Percentiles rank a stretch among this genome's conserved stretches.
phyloP scores from a whole-genome alignment of 2,888 invertebrate genomes.

The Acrocyrtus sp. region DNA sequence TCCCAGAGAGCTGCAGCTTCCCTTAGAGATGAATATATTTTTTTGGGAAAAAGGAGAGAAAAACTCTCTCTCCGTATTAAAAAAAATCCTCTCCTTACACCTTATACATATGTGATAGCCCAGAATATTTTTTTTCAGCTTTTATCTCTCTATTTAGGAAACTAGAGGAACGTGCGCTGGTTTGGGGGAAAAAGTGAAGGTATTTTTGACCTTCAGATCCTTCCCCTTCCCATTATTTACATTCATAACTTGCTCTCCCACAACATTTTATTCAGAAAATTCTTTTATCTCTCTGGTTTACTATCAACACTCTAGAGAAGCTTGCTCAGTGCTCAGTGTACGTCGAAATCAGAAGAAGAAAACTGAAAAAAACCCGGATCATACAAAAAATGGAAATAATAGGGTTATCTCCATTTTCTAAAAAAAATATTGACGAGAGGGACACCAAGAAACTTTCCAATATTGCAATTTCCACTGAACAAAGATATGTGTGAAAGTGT shows the following conservation, averaged over 20 bases:
- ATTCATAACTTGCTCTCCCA: background rate
- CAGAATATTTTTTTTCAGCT: background rate
- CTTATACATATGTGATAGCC: too few relatives aligned
- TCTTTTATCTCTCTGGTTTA: too few relatives aligned
- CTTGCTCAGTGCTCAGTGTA: background rate
- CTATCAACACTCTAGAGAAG: background rate
- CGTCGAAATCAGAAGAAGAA: background rate
- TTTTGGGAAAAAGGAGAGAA: too few relatives aligned
- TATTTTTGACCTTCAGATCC: background rate
- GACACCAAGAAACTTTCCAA: background rate
- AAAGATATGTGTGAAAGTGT: background rate
- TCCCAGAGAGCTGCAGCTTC: too few relatives aligned
- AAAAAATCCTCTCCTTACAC: too few relatives aligned
- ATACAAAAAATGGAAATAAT: too few relatives aligned
- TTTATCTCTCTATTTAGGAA: background rate
- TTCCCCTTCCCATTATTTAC: background rate
- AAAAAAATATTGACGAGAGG: too few relatives aligned
- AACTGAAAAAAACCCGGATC: background rate
- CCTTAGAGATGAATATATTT: too few relatives aligned
- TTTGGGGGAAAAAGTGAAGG: background rate
- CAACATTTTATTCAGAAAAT: too few relatives aligned
- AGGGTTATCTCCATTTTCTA: too few relatives aligned
- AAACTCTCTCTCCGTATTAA: too few relatives aligned
- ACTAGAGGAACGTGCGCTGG: too few relatives aligned
- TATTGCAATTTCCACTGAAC: background rate